phyloP scores from a whole-genome alignment of 64 coral and sea anemone species.

The Catalaphyllia jardinei region DNA sequence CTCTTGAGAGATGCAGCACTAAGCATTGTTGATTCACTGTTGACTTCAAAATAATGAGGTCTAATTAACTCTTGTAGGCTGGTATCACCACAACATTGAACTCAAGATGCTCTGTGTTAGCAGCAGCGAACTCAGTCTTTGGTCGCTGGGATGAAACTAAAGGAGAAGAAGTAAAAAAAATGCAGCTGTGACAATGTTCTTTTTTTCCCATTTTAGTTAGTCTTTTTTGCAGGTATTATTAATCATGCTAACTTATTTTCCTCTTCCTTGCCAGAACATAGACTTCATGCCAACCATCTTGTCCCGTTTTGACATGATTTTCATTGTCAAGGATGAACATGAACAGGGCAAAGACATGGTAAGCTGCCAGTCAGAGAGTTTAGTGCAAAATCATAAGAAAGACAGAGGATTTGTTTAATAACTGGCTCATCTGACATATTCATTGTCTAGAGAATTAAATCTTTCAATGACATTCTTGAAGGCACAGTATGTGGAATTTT shows the following conservation, averaged over 20 bases:
- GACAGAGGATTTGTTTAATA: too few species aligned
- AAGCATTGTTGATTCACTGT: not conserved
- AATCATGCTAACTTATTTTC: not conserved
- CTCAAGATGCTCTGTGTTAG: constrained; percentile 94
- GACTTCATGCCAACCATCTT: constrained; percentile 99
- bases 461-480: too few species aligned
- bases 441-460: too few species aligned
- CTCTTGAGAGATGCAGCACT: not conserved
- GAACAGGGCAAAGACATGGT: constrained; percentile 97
- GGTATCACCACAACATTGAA: constrained; percentile 98
- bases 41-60: too few species aligned
- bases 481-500: too few species aligned
- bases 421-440: too few species aligned
- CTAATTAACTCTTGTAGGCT: constrained; percentile 64
- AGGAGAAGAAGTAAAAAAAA: constrained; percentile 75
- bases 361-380: constrained; percentile 3
- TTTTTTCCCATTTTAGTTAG: not conserved
- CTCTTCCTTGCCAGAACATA: constrained; percentile 73
- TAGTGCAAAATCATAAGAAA: not conserved
- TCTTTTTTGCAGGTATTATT: too few species aligned
- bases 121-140: constrained; percentile 98
- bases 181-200: not conserved
- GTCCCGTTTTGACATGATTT: constrained; percentile 98
- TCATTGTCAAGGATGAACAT: constrained; percentile 99
- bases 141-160: constrained; percentile 99